These are phyloP conservation scores for Hydroisotoma schaefferi DNA, from an alignment of 2,888 invertebrate species.

Conservation along the genomic window DNA sequence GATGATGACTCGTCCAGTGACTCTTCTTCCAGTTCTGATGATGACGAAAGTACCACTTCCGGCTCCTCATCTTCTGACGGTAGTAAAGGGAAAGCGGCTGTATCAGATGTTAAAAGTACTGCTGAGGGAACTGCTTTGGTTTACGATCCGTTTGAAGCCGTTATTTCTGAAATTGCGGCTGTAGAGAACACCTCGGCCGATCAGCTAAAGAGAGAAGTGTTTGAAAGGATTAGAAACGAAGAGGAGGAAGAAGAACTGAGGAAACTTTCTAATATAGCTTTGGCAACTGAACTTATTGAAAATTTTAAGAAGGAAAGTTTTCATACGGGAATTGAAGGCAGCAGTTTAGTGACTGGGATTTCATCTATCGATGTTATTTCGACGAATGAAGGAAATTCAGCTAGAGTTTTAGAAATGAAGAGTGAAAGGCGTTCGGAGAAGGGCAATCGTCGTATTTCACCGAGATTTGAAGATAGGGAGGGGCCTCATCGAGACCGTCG, in stretches of 20 bases:
- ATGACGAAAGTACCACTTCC: constrained; percentile 12
- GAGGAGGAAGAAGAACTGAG: neutral
- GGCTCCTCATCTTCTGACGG: constrained; percentile 21
- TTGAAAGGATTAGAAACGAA: neutral
- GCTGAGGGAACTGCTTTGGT: too few relatives aligned
- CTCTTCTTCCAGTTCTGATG: constrained; percentile 27
- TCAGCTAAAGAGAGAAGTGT: constrained; percentile 3
- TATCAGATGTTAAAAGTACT: neutral
- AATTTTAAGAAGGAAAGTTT: neutral
- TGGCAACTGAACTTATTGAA: neutral
- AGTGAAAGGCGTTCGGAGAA: neutral
- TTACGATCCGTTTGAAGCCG: constrained; percentile 5
- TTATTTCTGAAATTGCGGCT: constrained; percentile 5
- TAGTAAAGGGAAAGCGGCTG: neutral
- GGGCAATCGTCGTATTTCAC: too few relatives aligned
- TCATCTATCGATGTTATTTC: neutral
- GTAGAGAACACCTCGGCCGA: constrained; percentile 6
- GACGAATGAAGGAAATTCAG: neutral
- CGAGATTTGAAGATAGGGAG: too few relatives aligned
- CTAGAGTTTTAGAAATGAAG: neutral
- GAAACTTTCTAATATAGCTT: too few relatives aligned
- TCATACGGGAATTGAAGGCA: neutral
- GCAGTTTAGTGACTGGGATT: neutral
- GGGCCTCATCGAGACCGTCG: neutral
- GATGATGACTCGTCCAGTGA: constrained; percentile 21